Evolutionary conservation across 2,888 invertebrate genomes (phyloP), one percentile per base, ranked within the genome.

Genomic region (Mylabris sibirica): DNA sequence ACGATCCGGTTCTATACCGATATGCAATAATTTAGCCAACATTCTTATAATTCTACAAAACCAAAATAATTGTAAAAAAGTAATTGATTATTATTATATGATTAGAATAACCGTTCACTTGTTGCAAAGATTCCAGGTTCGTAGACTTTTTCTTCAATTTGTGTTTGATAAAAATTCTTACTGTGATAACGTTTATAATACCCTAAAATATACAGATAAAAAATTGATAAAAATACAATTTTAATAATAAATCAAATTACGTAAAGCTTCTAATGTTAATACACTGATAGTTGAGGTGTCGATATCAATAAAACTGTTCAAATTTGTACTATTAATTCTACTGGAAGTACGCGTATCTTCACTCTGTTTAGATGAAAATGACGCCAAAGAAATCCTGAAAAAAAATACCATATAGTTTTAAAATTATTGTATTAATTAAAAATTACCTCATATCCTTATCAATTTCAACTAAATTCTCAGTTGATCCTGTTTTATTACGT

Each of bases 111-210:
- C 82, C 77, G 80, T 75, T 84, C 83, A 60, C 81, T 81, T 0
- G 83, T 81, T 9, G 74, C 72, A 63, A 78, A 80, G 35, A 84
- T 82, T 34, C 82, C 82, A 12, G 82, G 80, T 69, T 81, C 80
- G 63, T 82, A 83, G 11, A 79, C 72, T 38, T 76, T 78, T 73
- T 84, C 84, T 71, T 84, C 84, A 4, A 83, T 76, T 67, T 80
- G 79, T 0, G 82, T 81, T 66, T 83, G 83, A 49, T 75, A 74
- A 63, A 82, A 84, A 65, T 81, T 81, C 63, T 79, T 79, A 22
- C 75, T 74, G 61, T 83, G 81, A 34, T 76, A 72, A 38, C 76
- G 78, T 70, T 81, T 81, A 62, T 82, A 83, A 67, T 83, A 79
- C n/a, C 76, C 83, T 83, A 61, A 49, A 74, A 76, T 60, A 60